Conservation (phyloP, 2,113 vertebrate genomes). For the Perccottus glenii region DNA sequence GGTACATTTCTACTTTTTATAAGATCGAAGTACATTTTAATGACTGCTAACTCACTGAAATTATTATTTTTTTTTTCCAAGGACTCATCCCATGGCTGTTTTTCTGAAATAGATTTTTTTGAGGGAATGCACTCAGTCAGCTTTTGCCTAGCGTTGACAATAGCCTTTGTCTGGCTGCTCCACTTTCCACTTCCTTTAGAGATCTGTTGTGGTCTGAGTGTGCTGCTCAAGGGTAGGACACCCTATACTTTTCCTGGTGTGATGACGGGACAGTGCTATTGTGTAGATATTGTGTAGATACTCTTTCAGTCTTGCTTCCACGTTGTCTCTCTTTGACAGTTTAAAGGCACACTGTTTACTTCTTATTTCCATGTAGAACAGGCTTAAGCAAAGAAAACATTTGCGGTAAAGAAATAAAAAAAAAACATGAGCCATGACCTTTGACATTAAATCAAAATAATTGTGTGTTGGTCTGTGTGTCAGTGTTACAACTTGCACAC, state of each 20-base stretch:
- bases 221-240: constrained; percentile 29
- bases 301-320: constrained; percentile 38
- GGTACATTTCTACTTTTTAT: not conserved
- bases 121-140: no score
- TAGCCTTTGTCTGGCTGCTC: not conserved
- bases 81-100: not conserved
- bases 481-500: no score
- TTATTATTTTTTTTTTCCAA: not conserved
- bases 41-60: not conserved
- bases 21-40: constrained; percentile 39
- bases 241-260: constrained; percentile 40
- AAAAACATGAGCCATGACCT: not conserved
- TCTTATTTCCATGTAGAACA: no score
- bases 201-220: not conserved
- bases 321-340: not conserved
- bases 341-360: not conserved
- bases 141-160: not conserved
- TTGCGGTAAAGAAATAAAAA: no score
- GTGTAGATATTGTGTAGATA: constrained; percentile 36
- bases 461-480: no score
- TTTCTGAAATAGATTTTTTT: not conserved
- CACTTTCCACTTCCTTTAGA: no score
- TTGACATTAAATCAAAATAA: not conserved
- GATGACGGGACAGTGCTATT: constrained; percentile 24
- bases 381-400: no score